A percentile compares a stretch with the other conserved stretches of the same genome.
phyloP scores from a whole-genome alignment of 1,140 invertebrate species.

The Neelides sp. region DNA sequence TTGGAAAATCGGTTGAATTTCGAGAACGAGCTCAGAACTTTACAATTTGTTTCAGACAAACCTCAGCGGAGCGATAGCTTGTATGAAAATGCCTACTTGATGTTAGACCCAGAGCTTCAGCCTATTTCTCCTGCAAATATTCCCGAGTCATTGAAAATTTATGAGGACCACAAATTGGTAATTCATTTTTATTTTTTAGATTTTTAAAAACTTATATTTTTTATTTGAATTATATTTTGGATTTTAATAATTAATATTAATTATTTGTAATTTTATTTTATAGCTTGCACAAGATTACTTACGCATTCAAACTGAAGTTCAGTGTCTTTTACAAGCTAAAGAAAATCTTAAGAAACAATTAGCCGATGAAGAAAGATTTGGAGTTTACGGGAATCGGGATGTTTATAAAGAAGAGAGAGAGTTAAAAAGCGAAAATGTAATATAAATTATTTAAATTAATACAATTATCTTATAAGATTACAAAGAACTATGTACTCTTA shows the following conservation, averaged over 20 bases:
- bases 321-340: constrained; percentile 53
- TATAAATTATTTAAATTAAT: constrained; percentile 1
- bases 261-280: constrained; percentile 29
- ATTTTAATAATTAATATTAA: constrained; percentile 3
- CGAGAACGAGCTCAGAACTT: neutral
- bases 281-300: constrained; percentile 44
- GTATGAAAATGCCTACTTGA: constrained; percentile 55
- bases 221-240: neutral
- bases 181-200: constrained; percentile 13
- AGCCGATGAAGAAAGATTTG: constrained; percentile 45
- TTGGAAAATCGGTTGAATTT: neutral
- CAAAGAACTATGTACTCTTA: neutral
- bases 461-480: neutral
- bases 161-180: constrained; percentile 69
- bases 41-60: constrained; percentile 7
- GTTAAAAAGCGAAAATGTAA: constrained; percentile 58
- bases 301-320: constrained; percentile 59
- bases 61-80: constrained; percentile 16
- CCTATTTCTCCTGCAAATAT: constrained; percentile 67
- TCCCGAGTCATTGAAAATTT: constrained; percentile 63
- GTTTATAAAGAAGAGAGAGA: constrained; percentile 41
- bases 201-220: neutral
- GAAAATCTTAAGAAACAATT: constrained; percentile 52
- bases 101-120: constrained; percentile 61
- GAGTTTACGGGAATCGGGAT: constrained; percentile 37